These are phyloP conservation scores for Oreochromis tanganicae DNA, from an alignment of 2,113 vertebrate species.

Conservation along the genomic window DNA sequence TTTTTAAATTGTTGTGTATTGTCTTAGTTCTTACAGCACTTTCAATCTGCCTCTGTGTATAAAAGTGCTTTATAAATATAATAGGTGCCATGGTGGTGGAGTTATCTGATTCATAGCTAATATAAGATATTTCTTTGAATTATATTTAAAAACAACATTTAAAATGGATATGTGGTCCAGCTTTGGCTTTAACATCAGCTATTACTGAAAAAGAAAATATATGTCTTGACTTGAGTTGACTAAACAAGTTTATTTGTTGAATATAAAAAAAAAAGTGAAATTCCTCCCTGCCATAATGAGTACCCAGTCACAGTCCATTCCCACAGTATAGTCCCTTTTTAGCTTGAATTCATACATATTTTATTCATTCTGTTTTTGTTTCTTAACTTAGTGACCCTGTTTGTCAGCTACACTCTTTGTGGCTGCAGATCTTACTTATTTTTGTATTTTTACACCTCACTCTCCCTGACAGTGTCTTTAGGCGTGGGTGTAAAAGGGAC, in stretches of 20 bases:
- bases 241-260: not conserved
- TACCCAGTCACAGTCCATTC: not conserved
- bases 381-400: not conserved
- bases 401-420: not conserved
- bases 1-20: not conserved
- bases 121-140: not conserved
- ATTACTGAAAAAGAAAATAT: not conserved
- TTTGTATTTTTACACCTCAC: slow-evolving; percentile 23
- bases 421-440: slow-evolving; percentile 14
- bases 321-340: slow-evolving; percentile 6
- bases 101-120: not conserved
- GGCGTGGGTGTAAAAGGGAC: slow-evolving; percentile 42
- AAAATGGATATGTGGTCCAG: not conserved
- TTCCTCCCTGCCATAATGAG: slow-evolving; percentile 16
- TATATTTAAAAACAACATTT: not conserved
- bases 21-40: not conserved
- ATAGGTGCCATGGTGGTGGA: not conserved
- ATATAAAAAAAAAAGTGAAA: not conserved
- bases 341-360: not conserved
- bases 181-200: not conserved
- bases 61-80: not conserved
- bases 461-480: not conserved
- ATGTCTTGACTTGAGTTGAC: not conserved
- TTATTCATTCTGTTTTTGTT: not conserved
- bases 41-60: not conserved